Conservation (phyloP, 2,113 vertebrate genomes). For the Chaetorhynchus papuensis region DNA sequence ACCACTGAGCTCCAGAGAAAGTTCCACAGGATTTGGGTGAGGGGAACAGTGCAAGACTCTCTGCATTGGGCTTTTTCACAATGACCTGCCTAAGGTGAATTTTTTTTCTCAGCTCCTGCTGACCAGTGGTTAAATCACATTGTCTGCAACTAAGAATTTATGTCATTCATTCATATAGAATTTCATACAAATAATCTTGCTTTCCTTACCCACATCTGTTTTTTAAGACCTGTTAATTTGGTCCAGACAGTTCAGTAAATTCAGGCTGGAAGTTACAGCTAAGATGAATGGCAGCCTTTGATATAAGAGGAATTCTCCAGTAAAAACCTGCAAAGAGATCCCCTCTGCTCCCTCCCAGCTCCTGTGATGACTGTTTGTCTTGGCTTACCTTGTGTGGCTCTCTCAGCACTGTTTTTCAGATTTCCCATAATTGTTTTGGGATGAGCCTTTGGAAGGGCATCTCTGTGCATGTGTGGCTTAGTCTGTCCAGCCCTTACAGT, state of each 20-base stretch:
- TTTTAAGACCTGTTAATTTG: neutral
- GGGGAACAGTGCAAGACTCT: neutral
- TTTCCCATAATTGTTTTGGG: neutral
- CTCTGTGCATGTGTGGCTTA: constrained; percentile 28
- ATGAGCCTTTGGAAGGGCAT: neutral
- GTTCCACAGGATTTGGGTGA: neutral
- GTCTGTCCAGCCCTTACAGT: neutral
- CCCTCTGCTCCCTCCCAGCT: neutral
- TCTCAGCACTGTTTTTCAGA: neutral
- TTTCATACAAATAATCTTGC: neutral
- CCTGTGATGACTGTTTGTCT: neutral
- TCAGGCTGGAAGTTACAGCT: neutral
- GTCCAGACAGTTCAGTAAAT: neutral
- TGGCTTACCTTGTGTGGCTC: neutral
- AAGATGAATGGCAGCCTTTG: neutral
- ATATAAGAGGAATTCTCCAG: neutral
- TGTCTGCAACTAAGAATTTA: neutral
- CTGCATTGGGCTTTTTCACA: neutral
- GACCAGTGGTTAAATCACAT: neutral
- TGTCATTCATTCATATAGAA: neutral
- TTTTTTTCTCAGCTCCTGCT: neutral
- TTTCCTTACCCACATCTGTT: neutral
- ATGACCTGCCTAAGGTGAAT: neutral
- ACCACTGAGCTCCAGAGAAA: neutral
- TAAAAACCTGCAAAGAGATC: neutral